Percentiles rank a stretch among this genome's conserved stretches.
phyloP scores from a whole-genome alignment of 2,797 vertebrate species.

The Sylvilagus floridanus region DNA sequence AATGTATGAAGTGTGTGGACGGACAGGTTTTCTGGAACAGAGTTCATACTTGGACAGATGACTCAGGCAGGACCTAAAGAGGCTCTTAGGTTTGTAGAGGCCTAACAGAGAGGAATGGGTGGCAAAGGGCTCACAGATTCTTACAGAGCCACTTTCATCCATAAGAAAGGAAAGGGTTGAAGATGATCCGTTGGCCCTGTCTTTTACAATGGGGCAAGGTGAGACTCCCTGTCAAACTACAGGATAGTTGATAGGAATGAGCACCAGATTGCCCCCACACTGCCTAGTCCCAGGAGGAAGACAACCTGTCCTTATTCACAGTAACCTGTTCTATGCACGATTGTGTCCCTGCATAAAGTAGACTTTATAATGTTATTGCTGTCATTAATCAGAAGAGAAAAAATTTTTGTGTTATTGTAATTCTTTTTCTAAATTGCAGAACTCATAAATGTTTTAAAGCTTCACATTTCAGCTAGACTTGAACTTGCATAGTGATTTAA shows the following conservation, averaged over 20 bases:
- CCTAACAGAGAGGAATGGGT: rapidly evolving
- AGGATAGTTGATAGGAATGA: rapidly evolving
- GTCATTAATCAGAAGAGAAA: not conserved
- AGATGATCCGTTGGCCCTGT: not conserved
- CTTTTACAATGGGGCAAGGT: not conserved
- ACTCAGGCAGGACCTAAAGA: not conserved
- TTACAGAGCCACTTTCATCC: too few species aligned
- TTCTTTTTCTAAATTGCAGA: conserved; percentile 59
- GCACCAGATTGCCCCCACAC: rapidly evolving
- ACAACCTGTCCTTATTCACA: rapidly evolving
- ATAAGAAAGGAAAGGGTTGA: not conserved
- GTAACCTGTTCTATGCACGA: rapidly evolving
- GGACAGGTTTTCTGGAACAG: not conserved
- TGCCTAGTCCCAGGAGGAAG: not conserved
- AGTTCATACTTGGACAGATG: rapidly evolving
- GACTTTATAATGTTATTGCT: not conserved
- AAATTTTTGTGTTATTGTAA: not conserved
- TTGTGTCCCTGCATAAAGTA: not conserved
- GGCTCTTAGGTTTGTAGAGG: not conserved
- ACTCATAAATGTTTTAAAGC: not conserved
- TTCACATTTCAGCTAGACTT: not conserved
- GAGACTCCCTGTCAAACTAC: not conserved
- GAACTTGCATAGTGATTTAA: not conserved
- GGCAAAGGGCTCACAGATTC: too few species aligned
- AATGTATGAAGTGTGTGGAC: not conserved